A percentile compares a stretch with the other conserved stretches of the same genome.
These are phyloP conservation scores for Disparrhopalites patrizii DNA, from an alignment of 2,888 invertebrate species.

Conservation along the genomic window DNA sequence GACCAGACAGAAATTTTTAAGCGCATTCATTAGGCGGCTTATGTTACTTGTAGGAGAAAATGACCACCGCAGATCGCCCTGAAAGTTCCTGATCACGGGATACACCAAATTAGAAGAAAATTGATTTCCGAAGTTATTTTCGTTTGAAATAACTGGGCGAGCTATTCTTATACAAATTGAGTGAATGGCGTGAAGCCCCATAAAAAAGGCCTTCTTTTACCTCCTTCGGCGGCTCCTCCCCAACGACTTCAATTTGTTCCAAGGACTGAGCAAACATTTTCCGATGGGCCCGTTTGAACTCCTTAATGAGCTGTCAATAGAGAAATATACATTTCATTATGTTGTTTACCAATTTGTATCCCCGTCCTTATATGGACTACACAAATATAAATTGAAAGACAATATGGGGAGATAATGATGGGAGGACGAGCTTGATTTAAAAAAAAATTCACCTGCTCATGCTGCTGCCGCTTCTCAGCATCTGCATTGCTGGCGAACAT, in stretches of 20 bases:
- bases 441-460: conserved; percentile 56
- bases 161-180: neutral
- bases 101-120: too few relatives aligned
- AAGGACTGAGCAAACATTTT: conserved; percentile 66
- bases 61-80: too few relatives aligned
- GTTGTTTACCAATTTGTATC: too few relatives aligned
- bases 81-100: too few relatives aligned
- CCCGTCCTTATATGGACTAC: too few relatives aligned
- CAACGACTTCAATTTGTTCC: conserved; percentile 17
- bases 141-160: too few relatives aligned
- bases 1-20: too few relatives aligned
- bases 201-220: conserved; percentile 4
- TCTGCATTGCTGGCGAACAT: conserved; percentile 52
- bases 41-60: too few relatives aligned
- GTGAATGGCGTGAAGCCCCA: neutral
- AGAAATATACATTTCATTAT: neutral
- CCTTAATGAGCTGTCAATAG: conserved; percentile 67
- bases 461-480: conserved; percentile 64
- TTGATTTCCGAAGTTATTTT: too few relatives aligned
- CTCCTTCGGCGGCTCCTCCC: conserved; percentile 26
- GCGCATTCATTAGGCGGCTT: too few relatives aligned
- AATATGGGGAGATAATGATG: too few relatives aligned
- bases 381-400: too few relatives aligned
- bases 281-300: conserved; percentile 80
- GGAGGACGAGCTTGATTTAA: neutral